phyloP scores from a whole-genome alignment of 2,113 vertebrate genomes.

The Rhombomys opimus region DNA sequence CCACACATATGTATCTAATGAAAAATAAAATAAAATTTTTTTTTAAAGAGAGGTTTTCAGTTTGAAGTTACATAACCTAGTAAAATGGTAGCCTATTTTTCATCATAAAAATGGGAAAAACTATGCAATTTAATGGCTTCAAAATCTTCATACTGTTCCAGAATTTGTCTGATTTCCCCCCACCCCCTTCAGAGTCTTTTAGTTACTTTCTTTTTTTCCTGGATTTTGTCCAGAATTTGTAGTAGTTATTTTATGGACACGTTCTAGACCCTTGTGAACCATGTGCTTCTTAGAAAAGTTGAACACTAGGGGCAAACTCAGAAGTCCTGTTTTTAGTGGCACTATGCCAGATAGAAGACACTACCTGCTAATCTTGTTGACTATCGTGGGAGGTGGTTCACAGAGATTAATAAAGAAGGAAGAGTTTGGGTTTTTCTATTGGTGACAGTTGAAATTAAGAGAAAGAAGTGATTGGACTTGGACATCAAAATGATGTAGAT shows the following conservation, averaged over 20 bases:
- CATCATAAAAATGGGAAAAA: background rate
- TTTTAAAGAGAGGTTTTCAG: background rate
- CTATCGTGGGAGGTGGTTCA: background rate
- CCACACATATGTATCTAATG: background rate
- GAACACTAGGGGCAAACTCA: background rate
- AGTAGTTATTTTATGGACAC: background rate
- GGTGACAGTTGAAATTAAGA: background rate
- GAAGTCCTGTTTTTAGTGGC: background rate
- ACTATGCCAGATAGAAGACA: background rate
- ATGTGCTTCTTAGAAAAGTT: background rate
- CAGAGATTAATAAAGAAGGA: background rate
- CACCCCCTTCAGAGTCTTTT: background rate
- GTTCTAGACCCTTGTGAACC: background rate
- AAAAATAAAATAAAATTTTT: background rate
- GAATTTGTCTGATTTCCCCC: background rate
- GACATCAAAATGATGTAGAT: background rate
- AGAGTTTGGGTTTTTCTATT: background rate
- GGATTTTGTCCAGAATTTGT: background rate
- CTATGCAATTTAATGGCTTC: background rate
- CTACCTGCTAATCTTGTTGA: background rate
- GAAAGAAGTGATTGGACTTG: background rate
- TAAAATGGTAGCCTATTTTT: background rate
- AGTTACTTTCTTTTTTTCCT: background rate
- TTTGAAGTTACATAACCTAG: slow-evolving; percentile 5
- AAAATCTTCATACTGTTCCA: background rate